Evolutionary conservation across 2,888 invertebrate species (phyloP).

Genomic region (Idaea dimidiata): DNA sequence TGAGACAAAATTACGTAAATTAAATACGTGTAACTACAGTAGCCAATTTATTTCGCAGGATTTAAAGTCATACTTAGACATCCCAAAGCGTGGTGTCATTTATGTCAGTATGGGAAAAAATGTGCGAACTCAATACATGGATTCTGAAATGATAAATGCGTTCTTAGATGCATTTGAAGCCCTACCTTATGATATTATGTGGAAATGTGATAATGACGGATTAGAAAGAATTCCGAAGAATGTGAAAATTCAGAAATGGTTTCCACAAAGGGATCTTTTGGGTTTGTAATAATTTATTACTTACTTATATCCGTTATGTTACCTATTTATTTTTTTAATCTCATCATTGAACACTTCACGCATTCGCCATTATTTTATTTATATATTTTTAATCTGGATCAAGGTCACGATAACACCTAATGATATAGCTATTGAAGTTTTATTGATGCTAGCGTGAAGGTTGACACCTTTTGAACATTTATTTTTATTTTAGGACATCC

Average conservation of each 20-base stretch:
- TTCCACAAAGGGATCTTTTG: constrained; percentile 36
- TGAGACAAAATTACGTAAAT: neutral
- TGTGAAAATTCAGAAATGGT: constrained; percentile 37
- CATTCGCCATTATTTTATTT: neutral
- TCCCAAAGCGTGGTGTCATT: constrained; percentile 33
- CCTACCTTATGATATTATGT: constrained; percentile 36
- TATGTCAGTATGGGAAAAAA: constrained; percentile 43
- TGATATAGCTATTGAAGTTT: neutral
- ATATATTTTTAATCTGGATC: neutral
- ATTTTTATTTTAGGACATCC: constrained; percentile 42
- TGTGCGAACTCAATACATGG: constrained; percentile 31
- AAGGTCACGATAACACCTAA: neutral
- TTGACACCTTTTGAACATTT: neutral
- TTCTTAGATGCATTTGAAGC: constrained; percentile 33
- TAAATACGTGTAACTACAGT: neutral
- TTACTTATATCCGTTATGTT: too few species aligned
- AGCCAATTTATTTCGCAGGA: constrained; percentile 29
- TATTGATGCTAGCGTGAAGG: neutral
- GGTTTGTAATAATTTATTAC: neutral
- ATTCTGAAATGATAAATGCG: constrained; percentile 27
- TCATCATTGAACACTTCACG: neutral
- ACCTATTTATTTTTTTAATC: neutral
- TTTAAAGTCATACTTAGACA: constrained; percentile 33
- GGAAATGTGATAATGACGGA: constrained; percentile 37
- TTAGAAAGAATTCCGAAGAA: constrained; percentile 30